These are phyloP conservation scores for Chironomus tepperi DNA, from an alignment of 1,140 invertebrate genomes.

Conservation along the genomic window DNA sequence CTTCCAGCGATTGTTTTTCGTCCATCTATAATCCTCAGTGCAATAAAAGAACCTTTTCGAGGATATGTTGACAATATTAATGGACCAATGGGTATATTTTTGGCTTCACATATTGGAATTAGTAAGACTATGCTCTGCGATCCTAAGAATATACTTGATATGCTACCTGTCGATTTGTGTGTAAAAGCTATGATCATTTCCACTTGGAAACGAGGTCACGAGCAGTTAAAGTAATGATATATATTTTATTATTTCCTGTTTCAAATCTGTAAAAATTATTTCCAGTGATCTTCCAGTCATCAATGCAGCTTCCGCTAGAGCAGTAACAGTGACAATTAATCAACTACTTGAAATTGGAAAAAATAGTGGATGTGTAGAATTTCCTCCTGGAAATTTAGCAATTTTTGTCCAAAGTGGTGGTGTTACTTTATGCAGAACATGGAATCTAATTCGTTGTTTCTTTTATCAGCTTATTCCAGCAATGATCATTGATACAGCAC, in stretches of 20 bases:
- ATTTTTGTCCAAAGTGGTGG: background rate
- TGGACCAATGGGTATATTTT: slow-evolving; percentile 71
- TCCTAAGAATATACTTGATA: slow-evolving; percentile 56
- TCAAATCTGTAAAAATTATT: too few relatives aligned
- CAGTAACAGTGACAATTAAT: background rate
- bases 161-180: slow-evolving; percentile 78
- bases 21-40: slow-evolving; percentile 65
- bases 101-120: slow-evolving; percentile 60
- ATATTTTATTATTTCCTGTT: background rate
- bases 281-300: background rate
- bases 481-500: background rate
- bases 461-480: background rate
- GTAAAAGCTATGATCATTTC: slow-evolving; percentile 71
- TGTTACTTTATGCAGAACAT: background rate
- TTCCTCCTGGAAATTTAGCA: background rate
- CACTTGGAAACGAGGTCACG: slow-evolving; percentile 49
- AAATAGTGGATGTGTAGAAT: background rate
- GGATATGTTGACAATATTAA: slow-evolving; percentile 47
- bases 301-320: background rate
- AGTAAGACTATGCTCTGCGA: slow-evolving; percentile 63
- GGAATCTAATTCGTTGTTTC: background rate
- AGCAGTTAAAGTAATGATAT: background rate
- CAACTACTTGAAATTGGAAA: background rate
- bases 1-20: slow-evolving; percentile 72
- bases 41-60: background rate